Evolutionary conservation across 2,797 vertebrate species (phyloP), one percentile per base, ranked within the genome.

Genomic region (Corythornis leucogaster): DNA sequence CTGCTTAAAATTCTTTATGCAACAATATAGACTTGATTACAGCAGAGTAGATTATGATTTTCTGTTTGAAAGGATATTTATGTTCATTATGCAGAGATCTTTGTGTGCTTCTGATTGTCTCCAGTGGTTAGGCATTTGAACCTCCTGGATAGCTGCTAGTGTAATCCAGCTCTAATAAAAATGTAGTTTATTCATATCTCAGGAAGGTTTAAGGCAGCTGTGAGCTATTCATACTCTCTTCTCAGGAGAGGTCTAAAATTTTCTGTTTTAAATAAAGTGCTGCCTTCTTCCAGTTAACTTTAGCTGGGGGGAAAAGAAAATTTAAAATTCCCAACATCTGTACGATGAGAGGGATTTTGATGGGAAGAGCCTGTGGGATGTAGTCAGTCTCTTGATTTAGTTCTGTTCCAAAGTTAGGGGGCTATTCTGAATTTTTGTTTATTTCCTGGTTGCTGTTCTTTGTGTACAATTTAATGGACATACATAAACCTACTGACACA

Each of bases 11-110:
- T 97, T 96, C 95, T 96, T 96, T 95, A 87, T 84, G 92, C 93
- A 96, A 97, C 96, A 97, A 97, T 97, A 85, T 95, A 80, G 95
- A 94, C 92, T 97, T 97, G 96, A 97, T 97, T 97, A 97, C 90
- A 91, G 62, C 33, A 64, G 90, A 80, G 92, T 92, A 93, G 85
- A 94, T 97, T 92, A 94, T 94, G 94, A 97, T 95, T 97, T 97
- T 96, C 87, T 96, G 80, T 97, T 97, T 94, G 96, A 97, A 96
- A 93, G 80, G 66, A 91, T 97, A 96, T 97, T 97, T 98, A 95
- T 95, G 95, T 97, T 97, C 96, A 97, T 97, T 97, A 97, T 96
- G 93, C 92, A 92, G 93, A 96, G 64, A 95, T 96, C 90, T 96
- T 95, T 95, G 78, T 94, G 38, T 95, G 90, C 95, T 95, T 95